Evolutionary conservation across 1,140 invertebrate species (phyloP), one percentile per base, ranked within the genome.

Genomic region (Bemisia tabaci): DNA sequence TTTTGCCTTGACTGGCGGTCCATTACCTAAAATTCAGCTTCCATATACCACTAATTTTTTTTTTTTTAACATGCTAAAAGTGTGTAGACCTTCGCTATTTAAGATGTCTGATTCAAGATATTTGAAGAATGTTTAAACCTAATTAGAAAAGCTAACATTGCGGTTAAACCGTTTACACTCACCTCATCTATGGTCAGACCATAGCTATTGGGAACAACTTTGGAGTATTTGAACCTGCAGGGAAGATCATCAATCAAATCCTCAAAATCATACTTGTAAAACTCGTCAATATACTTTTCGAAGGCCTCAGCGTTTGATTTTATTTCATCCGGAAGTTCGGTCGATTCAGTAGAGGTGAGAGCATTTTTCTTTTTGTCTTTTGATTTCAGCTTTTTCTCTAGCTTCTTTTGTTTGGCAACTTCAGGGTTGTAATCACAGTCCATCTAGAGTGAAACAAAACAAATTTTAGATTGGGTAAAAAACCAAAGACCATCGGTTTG

Each of bases 181-280:
- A 91, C 91, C 82, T 98, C 95, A 73, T 95, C 92, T 65, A 89
- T 80, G 26, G 85, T 85, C n/a, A 98, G 79, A 1, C 96, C 96
- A 80, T 89, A 98, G 78, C 89, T 84, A 79, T 97, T 97, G 0
- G 94, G 85, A 24, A 87, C 80, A 2, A 94, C 92, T 75, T 91
- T 82, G 59, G 93, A 83, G 74, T 98, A 98, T 75, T 95, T 95
- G 77, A 97, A 98, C 73, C 92, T 82, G 71, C 93, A 96, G 0
- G 92, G 91, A 67, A 90, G 74, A 77, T 96, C 92, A 0, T 86
- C 92, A 68, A 98, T 88, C 48, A 97, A 84, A 79, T 98, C 96
- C 76, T 98, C 95, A 79, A 89, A 97, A 77, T 96, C 92, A 68
- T 97, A 79, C 70, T 89, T 86, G 74, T 97, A 97, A 78, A 96